Evolutionary conservation across 2,797 vertebrate species (phyloP).

Genomic region (Pseudotriccus pelzelni): DNA sequence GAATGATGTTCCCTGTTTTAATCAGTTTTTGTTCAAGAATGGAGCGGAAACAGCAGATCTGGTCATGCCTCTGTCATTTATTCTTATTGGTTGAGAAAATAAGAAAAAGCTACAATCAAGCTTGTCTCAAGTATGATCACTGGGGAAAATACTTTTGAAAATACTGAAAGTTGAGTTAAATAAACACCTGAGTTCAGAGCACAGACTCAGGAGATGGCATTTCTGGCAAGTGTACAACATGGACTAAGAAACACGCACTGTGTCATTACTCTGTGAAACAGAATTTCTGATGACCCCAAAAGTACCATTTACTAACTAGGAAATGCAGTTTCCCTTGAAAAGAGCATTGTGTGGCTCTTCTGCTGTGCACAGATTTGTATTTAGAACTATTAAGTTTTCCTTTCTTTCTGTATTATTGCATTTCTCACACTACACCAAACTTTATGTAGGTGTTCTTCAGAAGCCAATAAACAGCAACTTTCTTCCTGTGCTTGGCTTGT

Average conservation of each 20-base stretch:
- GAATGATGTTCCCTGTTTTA: background rate
- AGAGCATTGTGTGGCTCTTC: background rate
- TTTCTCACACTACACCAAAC: background rate
- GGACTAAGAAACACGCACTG: background rate
- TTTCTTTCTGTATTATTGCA: background rate
- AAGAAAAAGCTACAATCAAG: background rate
- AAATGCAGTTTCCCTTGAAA: background rate
- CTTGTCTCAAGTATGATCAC: background rate
- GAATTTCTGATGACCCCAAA: background rate
- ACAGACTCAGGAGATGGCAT: background rate
- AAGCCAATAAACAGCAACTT: slow-evolving; percentile 37
- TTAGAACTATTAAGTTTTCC: background rate
- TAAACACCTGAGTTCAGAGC: background rate
- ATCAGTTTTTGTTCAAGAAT: background rate
- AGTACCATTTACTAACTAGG: background rate
- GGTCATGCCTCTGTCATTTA: background rate
- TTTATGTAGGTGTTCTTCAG: background rate
- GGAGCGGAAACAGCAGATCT: background rate
- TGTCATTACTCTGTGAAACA: background rate
- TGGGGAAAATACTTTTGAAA: background rate
- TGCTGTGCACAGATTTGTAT: background rate
- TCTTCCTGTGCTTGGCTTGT: background rate
- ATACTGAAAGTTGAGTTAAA: background rate
- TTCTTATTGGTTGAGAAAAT: background rate
- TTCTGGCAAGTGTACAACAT: background rate